phyloP scores from a whole-genome alignment of 1,140 invertebrate species.

The Sogatella furcifera region DNA sequence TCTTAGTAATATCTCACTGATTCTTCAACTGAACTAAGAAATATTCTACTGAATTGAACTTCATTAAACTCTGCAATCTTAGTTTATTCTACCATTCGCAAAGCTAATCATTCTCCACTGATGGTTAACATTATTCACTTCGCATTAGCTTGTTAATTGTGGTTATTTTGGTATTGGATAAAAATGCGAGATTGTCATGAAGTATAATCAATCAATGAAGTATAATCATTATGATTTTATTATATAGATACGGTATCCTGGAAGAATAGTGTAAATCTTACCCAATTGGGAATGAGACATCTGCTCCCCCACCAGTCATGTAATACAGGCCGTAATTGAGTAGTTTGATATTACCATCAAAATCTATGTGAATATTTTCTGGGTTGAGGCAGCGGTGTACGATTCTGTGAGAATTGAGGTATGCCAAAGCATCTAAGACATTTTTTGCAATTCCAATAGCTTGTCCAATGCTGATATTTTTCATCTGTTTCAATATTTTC shows the following conservation, averaged over 20 bases:
- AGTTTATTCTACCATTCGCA: too few relatives aligned
- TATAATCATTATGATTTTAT: not conserved
- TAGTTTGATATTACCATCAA: conserved; percentile 61
- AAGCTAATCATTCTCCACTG: too few relatives aligned
- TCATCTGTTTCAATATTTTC: conserved; percentile 39
- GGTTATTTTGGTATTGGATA: too few relatives aligned
- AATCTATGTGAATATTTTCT: conserved; percentile 73
- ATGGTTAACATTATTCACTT: too few relatives aligned
- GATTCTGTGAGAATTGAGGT: conserved; percentile 61
- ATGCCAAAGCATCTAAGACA: conserved; percentile 58
- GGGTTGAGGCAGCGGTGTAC: conserved; percentile 70
- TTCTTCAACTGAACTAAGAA: too few relatives aligned
- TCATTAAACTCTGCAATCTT: too few relatives aligned
- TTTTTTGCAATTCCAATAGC: conserved; percentile 52
- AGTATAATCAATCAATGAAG: too few relatives aligned
- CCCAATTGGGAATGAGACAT: conserved; percentile 88
- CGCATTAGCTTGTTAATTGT: too few relatives aligned
- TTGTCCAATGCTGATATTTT: conserved; percentile 36
- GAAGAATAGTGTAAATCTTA: conserved; percentile 34
- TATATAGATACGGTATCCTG: not conserved
- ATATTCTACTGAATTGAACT: too few relatives aligned
- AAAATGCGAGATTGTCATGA: too few relatives aligned
- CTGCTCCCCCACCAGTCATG: conserved; percentile 74
- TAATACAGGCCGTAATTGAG: conserved; percentile 89
- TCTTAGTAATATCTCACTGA: too few relatives aligned